phyloP scores from a whole-genome alignment of 1,140 invertebrate genomes.

The Eulimnadia texana region DNA sequence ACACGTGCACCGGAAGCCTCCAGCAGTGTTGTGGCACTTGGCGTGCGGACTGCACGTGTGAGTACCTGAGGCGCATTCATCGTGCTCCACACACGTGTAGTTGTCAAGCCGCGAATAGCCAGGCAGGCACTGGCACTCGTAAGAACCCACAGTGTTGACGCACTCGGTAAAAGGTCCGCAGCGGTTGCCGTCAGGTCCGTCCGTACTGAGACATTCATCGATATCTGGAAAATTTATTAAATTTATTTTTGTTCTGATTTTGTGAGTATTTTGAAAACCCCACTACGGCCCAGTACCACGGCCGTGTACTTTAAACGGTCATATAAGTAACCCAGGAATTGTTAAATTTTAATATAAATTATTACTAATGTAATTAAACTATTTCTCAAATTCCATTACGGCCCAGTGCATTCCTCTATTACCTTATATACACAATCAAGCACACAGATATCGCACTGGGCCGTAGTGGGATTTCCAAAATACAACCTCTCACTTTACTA shows the following conservation, averaged over 20 bases:
- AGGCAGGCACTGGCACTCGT: conserved; percentile 64
- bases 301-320: too few species aligned
- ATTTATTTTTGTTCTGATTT: conserved; percentile 5
- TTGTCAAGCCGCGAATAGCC: conserved; percentile 59
- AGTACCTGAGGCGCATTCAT: conserved; percentile 28
- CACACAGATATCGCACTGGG: too few species aligned
- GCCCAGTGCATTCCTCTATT: too few species aligned
- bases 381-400: too few species aligned
- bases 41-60: conserved; percentile 63
- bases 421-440: too few species aligned
- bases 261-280: too few species aligned
- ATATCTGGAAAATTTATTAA: conserved; percentile 43
- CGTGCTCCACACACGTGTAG: conserved; percentile 63
- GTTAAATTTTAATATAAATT: too few species aligned
- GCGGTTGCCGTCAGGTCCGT: conserved; percentile 58
- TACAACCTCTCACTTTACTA: too few species aligned
- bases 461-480: too few species aligned
- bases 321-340: too few species aligned
- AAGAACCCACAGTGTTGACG: conserved; percentile 60
- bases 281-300: too few species aligned
- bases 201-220: conserved; percentile 59
- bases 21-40: conserved; percentile 67
- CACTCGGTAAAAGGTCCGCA: conserved; percentile 65
- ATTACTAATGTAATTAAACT: too few species aligned
- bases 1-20: conserved; percentile 71